Conservation (phyloP, 2,797 vertebrate species). For the Danio jaintianensis region DNA sequence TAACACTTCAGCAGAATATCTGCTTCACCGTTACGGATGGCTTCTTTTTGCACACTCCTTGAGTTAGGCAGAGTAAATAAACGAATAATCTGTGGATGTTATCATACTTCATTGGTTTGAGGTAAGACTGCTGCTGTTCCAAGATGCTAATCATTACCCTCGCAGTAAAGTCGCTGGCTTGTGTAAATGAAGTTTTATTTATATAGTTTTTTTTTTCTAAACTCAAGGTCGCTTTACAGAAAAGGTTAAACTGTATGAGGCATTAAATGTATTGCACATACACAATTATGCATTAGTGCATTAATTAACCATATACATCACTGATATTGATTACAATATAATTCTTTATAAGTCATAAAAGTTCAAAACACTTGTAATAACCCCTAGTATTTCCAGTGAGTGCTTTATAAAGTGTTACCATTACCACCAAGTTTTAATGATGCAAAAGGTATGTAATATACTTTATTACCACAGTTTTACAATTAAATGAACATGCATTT, state of each 20-base stretch:
- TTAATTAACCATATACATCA: no score
- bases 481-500: neutral
- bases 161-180: conserved; percentile 15
- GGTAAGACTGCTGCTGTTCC: conserved; percentile 45
- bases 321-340: no score
- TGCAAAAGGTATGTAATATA: neutral
- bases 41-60: neutral
- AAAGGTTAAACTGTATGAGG: neutral
- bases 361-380: no score
- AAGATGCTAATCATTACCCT: conserved; percentile 54
- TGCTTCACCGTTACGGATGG: neutral
- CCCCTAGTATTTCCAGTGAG: no score
- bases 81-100: conserved; percentile 34
- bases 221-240: neutral
- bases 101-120: conserved; percentile 20
- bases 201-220: neutral
- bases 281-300: neutral
- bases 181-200: neutral
- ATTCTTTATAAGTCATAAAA: no score
- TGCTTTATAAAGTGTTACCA: neutral
- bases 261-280: neutral
- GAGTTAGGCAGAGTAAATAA: neutral
- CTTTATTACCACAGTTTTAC: no score
- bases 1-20: neutral
- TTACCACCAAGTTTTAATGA: neutral